Conservation (phyloP, 2,797 vertebrate species). For the Aldrovandia affinis region DNA sequence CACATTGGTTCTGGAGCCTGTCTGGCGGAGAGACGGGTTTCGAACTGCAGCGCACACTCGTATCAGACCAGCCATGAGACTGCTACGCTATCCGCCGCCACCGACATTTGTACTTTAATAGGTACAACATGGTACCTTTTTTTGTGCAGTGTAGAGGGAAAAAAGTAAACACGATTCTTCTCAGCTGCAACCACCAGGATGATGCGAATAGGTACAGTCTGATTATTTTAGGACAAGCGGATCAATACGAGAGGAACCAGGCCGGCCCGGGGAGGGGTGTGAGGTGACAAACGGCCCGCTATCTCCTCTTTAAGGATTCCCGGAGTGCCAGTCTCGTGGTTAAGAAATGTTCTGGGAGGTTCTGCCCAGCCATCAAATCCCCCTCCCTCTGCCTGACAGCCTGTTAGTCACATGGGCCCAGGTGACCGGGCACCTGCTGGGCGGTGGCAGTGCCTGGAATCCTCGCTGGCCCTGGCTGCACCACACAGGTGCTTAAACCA, state of each 20-base stretch:
- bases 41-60: too few species aligned
- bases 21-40: too few species aligned
- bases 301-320: neutral
- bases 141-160: too few species aligned
- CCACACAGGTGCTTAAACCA: conserved; percentile 27
- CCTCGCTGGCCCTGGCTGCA: conserved; percentile 7
- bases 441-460: neutral
- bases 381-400: conserved; percentile 11
- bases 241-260: neutral
- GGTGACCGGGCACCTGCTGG: conserved; percentile 11
- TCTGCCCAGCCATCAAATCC: neutral
- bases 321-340: conserved; percentile 1
- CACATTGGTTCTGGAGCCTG: too few species aligned
- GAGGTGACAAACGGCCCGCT: neutral
- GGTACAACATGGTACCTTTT: too few species aligned
- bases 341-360: neutral
- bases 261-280: too few species aligned
- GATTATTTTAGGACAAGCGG: neutral
- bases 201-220: neutral
- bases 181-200: neutral
- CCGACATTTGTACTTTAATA: too few species aligned
- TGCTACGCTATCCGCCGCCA: too few species aligned
- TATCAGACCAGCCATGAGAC: too few species aligned
- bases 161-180: neutral
- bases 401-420: conserved; percentile 3